Base-by-base conservation (phyloP, 1,140 invertebrate species). In the Papilio helenus region DNA sequence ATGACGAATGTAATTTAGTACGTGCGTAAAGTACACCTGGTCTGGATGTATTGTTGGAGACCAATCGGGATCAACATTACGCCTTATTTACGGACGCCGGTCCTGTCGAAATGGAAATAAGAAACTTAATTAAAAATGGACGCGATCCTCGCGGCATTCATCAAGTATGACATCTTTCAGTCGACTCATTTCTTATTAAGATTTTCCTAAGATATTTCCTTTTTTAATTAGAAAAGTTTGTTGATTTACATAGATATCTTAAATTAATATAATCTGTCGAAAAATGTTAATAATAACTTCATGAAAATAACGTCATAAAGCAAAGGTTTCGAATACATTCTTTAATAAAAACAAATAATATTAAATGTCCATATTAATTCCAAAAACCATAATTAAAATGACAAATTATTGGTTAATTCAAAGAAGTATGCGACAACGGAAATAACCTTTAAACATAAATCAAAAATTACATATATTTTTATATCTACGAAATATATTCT, bases 1-100 rank as follows among this genome's bases (percentile, higher is more conserved):
- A 84, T 85, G 82, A 81, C 83, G 79, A 83, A n/a, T 72, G 68
- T 80, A 81, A 84, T 83, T 87, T 65, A 68, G 39, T 42, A 61
- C 16, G 73, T 51, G 49, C 65, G 73, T 79, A 84, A 84, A 80
- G 65, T 61, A 80, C 82, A 83, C 84, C 82, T 84, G 82, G 78
- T 55, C 55, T 42, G 12, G 26, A 14, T 74, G 26, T 68, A 65
- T 81, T 79, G 79, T 23, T 72, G 73, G 80, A 81, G 78, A 81
- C 72, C 34, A 79, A 73, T 79, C 72, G 20, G 58, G 44, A 78
- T 81, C 72, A 73, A 79, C 74, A 79, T 80, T 80, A 72, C 51
- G 76, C 61, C 49, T 72, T 83, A 83, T 83, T 83, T 83, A 82
- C 79, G 44, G 26, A 72, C 72, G 29, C 65, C 4, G 72, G 26